phyloP scores from a whole-genome alignment of 2,797 vertebrate species.

The Mustela erminea region DNA sequence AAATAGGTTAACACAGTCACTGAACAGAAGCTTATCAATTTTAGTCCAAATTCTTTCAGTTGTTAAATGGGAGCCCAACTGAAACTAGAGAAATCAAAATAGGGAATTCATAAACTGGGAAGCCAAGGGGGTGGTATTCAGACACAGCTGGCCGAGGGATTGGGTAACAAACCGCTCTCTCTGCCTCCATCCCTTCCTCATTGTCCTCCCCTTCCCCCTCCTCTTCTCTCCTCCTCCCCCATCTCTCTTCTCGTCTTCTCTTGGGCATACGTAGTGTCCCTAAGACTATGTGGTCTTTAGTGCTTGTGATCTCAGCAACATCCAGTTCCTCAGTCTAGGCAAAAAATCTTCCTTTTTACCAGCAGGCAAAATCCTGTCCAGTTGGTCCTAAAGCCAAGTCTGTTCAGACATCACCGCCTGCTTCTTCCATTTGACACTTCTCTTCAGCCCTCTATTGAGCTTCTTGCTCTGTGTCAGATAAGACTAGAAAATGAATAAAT shows the following conservation, averaged over 20 bases:
- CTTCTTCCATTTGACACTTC: not conserved
- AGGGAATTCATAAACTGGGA: not conserved
- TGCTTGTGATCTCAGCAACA: not conserved
- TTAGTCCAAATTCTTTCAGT: not conserved
- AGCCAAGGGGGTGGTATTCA: not conserved
- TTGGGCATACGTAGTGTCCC: not conserved
- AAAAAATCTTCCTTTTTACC: not conserved
- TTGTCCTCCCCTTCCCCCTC: accelerated
- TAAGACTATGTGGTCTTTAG: too few species aligned
- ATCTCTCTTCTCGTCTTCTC: not conserved
- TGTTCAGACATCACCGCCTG: not conserved
- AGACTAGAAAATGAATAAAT: too few species aligned
- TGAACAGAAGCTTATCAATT: not conserved
- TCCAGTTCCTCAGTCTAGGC: not conserved
- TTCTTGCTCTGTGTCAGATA: accelerated
- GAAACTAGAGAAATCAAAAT: not conserved
- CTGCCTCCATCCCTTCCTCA: not conserved
- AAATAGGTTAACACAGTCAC: not conserved
- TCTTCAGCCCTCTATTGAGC: accelerated
- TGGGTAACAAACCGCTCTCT: not conserved
- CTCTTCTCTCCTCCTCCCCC: accelerated
- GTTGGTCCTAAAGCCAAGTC: not conserved
- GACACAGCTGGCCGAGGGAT: too few species aligned
- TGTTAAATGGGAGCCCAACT: not conserved
- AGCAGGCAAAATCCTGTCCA: not conserved